Conservation (phyloP, 2,888 invertebrate genomes). For the Drosophila trichaetosa region DNA sequence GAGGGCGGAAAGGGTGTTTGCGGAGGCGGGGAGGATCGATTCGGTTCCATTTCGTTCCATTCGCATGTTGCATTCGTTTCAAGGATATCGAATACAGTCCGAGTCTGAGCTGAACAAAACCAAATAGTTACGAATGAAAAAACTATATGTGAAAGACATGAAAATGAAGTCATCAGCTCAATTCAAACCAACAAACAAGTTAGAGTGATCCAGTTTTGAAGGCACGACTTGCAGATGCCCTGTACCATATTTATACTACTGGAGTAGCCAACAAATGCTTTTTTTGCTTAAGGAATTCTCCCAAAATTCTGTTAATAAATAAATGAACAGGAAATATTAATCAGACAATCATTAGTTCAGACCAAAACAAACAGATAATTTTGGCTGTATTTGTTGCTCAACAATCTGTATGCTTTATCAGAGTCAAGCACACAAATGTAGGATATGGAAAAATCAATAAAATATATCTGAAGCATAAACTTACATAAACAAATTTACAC, state of each 20-base stretch:
- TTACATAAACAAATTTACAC: slow-evolving; percentile 2
- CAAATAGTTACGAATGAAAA: slow-evolving; percentile 19
- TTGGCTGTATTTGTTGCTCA: neutral
- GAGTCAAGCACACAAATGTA: neutral
- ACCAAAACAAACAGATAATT: neutral
- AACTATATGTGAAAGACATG: slow-evolving; percentile 22
- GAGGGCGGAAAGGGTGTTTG: neutral
- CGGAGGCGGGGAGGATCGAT: slow-evolving; percentile 3
- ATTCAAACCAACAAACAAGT: slow-evolving; percentile 17
- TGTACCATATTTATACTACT: neutral
- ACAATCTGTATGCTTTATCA: neutral
- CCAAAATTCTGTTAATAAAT: neutral
- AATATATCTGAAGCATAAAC: slow-evolving; percentile 24
- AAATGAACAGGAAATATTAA: neutral
- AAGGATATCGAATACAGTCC: slow-evolving; percentile 49
- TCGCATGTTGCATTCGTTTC: slow-evolving; percentile 65
- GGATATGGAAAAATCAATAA: slow-evolving; percentile 64
- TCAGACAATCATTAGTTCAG: neutral
- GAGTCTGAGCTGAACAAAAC: slow-evolving; percentile 23
- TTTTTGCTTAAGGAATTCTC: neutral
- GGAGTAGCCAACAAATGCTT: neutral
- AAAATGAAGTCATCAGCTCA: slow-evolving; percentile 67
- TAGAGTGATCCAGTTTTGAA: neutral
- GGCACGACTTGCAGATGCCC: slow-evolving; percentile 12
- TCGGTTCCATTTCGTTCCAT: slow-evolving; percentile 17